Conservation (phyloP, 2,113 vertebrate species). For the Dunckerocampus dactyliophorus region DNA sequence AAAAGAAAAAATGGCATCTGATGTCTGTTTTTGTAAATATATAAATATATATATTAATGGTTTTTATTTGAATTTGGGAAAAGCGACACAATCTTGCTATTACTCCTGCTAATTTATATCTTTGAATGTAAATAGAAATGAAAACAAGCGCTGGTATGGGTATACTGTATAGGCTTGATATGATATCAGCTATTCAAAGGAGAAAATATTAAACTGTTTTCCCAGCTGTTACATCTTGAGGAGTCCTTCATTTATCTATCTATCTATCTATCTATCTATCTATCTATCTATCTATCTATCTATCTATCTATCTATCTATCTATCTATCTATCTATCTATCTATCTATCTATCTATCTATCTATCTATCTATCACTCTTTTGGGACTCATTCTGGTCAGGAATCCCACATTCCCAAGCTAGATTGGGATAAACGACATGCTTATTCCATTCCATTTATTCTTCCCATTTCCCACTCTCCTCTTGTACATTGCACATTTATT, state of each 20-base stretch:
- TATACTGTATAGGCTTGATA: constrained; percentile 74
- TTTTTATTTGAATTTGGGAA: constrained; percentile 93
- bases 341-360: too few relatives aligned
- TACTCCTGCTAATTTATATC: constrained; percentile 99
- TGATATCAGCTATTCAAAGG: constrained; percentile 69
- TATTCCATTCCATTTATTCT: constrained; percentile 66
- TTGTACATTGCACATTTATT: constrained; percentile 81
- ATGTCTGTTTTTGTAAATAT: constrained; percentile 91
- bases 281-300: constrained; percentile 1
- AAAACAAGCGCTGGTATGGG: constrained; percentile 80
- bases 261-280: not conserved
- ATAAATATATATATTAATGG: constrained; percentile 75
- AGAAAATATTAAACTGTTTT: constrained; percentile 71
- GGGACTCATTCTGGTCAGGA: constrained; percentile 53
- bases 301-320: not conserved
- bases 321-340: not conserved
- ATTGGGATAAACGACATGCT: constrained; percentile 91
- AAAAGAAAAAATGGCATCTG: constrained; percentile 75
- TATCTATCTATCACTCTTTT: constrained; percentile 13
- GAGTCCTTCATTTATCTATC: constrained; percentile 39
- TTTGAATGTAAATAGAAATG: constrained; percentile 93
- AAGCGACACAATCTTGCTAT: constrained; percentile 93
- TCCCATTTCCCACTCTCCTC: not conserved
- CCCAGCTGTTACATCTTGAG: constrained; percentile 52
- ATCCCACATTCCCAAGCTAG: constrained; percentile 83